A percentile compares a stretch with the other conserved stretches of the same genome.
Evolutionary conservation across 30 jellyfish, hydroid and myxozoan genomes (phyloP).

Genomic region (Chrysaora quinquecirrha): DNA sequence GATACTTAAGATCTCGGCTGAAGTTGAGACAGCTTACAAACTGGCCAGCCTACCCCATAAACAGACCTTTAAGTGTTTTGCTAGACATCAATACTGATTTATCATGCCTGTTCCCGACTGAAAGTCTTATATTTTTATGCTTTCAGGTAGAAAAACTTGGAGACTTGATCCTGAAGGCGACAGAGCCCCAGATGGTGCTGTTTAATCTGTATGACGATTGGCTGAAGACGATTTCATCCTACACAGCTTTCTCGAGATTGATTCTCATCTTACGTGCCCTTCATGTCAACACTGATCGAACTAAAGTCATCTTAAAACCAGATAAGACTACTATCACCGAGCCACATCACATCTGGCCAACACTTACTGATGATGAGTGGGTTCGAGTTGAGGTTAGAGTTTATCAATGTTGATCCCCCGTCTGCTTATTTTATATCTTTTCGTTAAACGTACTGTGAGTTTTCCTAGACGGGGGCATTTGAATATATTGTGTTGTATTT

Average conservation of each 20-base stretch:
- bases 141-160: conserved; percentile 98
- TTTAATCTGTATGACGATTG: conserved; percentile 99
- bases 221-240: conserved; percentile 98
- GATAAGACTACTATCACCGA: conserved; percentile 99
- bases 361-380: conserved; percentile 99
- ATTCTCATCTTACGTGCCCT: conserved; percentile 96
- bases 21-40: too few relatives aligned
- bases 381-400: conserved; percentile 97
- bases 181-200: conserved; percentile 99
- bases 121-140: not conserved
- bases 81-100: too few relatives aligned
- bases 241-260: conserved; percentile 98
- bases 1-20: too few relatives aligned
- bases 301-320: conserved; percentile 98
- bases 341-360: conserved; percentile 99
- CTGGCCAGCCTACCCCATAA: too few relatives aligned
- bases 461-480: too few relatives aligned
- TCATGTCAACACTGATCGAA: conserved; percentile 98
- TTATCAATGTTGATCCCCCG: conserved; percentile 87
- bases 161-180: conserved; percentile 97
- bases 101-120: too few relatives aligned
- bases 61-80: too few relatives aligned
- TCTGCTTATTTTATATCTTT: too few relatives aligned
- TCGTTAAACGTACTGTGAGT: too few relatives aligned
- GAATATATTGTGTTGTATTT: too few relatives aligned